These are phyloP conservation scores for Microtus ochrogaster DNA, from an alignment of 2,113 vertebrate species.

Conservation along the genomic window DNA sequence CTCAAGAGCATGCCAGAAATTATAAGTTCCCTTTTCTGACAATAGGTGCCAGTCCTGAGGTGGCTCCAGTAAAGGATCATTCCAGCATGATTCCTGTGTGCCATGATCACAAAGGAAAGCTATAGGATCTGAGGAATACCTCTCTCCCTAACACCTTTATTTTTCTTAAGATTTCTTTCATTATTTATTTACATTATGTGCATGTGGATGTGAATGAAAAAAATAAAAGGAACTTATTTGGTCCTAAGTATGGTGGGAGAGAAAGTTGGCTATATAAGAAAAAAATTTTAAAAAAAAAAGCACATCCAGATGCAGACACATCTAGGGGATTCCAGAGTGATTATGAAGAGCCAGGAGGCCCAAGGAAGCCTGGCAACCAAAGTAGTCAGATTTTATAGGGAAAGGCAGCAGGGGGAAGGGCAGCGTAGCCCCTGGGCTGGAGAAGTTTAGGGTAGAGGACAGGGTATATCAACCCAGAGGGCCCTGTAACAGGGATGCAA, in stretches of 20 bases:
- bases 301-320: neutral
- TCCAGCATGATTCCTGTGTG: neutral
- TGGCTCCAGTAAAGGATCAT: neutral
- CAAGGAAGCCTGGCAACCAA: neutral
- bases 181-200: neutral
- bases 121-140: slow-evolving; percentile 5
- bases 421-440: neutral
- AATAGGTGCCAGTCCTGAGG: slow-evolving; percentile 11
- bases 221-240: neutral
- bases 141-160: neutral
- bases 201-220: neutral
- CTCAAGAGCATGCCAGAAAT: neutral
- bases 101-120: slow-evolving; percentile 25
- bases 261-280: neutral
- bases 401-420: neutral
- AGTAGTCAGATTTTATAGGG: neutral
- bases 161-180: neutral
- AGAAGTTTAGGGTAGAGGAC: neutral
- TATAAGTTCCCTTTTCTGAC: neutral
- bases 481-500: neutral
- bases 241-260: neutral
- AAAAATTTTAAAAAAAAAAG: neutral
- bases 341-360: neutral
- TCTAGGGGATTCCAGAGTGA: neutral
- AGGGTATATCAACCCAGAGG: neutral